A percentile compares a stretch with the other conserved stretches of the same genome.
Conservation (phyloP, 2,113 vertebrate genomes). For the Muntiacus reevesi region DNA sequence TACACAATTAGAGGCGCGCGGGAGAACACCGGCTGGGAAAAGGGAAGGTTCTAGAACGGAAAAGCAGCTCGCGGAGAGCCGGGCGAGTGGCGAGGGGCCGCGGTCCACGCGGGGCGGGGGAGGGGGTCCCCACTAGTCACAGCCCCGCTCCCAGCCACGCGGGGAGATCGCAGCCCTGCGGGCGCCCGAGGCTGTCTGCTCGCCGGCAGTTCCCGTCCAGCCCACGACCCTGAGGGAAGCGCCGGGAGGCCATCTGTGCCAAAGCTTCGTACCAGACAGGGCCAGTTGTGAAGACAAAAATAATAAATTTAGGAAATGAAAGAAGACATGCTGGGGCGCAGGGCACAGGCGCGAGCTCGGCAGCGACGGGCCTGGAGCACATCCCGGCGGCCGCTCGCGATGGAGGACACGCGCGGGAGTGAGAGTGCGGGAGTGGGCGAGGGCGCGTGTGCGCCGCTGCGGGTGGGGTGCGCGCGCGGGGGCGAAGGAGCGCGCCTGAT, state of each 20-base stretch:
- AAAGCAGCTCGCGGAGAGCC: constrained; percentile 21
- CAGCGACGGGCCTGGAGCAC: constrained; percentile 60
- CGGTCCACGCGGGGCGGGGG: constrained; percentile 42
- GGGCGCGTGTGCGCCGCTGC: neutral
- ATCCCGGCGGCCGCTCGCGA: constrained; percentile 87
- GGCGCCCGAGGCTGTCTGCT: neutral
- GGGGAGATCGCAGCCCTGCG: constrained; percentile 44
- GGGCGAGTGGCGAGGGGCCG: constrained; percentile 42
- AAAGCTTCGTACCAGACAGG: neutral
- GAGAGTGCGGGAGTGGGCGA: neutral
- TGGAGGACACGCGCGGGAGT: constrained; percentile 34
- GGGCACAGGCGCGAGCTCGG: neutral
- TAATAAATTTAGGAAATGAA: constrained; percentile 27
- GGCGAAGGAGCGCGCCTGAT: constrained; percentile 20
- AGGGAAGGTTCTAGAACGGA: constrained; percentile 42
- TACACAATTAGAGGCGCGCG: neutral
- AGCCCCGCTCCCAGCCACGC: neutral
- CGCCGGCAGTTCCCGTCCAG: neutral
- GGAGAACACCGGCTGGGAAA: neutral
- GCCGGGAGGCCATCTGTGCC: neutral
- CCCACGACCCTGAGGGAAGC: neutral
- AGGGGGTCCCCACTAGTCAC: neutral
- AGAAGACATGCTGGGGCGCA: neutral
- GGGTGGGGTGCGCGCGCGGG: constrained; percentile 3
- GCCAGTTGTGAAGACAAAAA: neutral